These are phyloP conservation scores for Cotesia vestalis DNA, from an alignment of 1,140 invertebrate species.

Conservation along the genomic window DNA sequence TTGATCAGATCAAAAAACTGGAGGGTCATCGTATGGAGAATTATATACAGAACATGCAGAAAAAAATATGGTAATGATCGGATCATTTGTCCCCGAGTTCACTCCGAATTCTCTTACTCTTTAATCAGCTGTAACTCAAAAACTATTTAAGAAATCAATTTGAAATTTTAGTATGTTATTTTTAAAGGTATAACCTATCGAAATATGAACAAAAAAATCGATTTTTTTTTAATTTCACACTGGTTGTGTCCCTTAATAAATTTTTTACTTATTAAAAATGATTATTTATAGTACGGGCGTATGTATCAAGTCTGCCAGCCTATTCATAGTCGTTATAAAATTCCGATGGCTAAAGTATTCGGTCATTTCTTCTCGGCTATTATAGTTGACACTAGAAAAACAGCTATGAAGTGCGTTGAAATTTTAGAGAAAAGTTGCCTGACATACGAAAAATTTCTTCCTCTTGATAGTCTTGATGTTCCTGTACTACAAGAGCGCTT, in stretches of 20 bases:
- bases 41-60: too few species aligned
- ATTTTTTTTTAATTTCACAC: too few species aligned
- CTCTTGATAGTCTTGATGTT: constrained; percentile 90
- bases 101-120: too few species aligned
- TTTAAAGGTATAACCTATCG: too few species aligned
- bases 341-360: constrained; percentile 96
- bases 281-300: constrained; percentile 80
- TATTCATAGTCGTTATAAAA: constrained; percentile 90
- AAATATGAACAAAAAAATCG: too few species aligned
- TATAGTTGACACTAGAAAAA: constrained; percentile 95
- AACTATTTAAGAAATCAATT: too few species aligned
- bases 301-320: constrained; percentile 97
- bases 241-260: not conserved
- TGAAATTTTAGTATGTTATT: too few species aligned
- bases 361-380: constrained; percentile 97
- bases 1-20: too few species aligned
- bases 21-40: too few species aligned
- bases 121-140: too few species aligned
- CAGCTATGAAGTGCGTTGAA: constrained; percentile 91
- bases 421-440: constrained; percentile 81
- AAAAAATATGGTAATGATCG: too few species aligned
- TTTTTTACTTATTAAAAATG: constrained; percentile 34
- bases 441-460: constrained; percentile 94
- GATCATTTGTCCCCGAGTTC: too few species aligned
- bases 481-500: constrained; percentile 73